A percentile compares a stretch with the other conserved stretches of the same genome.
phyloP scores from a whole-genome alignment of 2,113 vertebrate species.

The Myodes glareolus region DNA sequence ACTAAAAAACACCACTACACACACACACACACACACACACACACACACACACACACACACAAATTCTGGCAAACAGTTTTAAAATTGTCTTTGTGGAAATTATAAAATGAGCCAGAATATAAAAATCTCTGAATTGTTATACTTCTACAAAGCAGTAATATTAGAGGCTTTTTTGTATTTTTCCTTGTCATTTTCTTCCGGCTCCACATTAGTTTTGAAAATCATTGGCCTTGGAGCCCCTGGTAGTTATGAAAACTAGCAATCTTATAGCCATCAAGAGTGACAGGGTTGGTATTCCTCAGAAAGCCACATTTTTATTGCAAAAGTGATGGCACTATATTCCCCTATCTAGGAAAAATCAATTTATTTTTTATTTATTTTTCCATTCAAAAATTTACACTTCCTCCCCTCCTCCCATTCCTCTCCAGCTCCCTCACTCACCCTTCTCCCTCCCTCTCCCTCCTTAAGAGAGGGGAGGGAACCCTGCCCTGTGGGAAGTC shows the following conservation, averaged over 20 bases:
- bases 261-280: neutral
- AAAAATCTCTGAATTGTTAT: conserved; percentile 6
- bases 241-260: neutral
- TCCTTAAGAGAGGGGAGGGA: no score
- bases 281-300: neutral
- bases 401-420: no score
- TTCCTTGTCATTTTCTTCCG: neutral
- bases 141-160: neutral
- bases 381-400: no score
- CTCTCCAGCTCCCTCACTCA: no score
- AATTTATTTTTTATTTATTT: no score
- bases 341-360: no score
- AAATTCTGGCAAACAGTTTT: neutral
- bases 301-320: conserved; percentile 3
- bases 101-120: conserved; percentile 27
- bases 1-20: conserved; percentile 8
- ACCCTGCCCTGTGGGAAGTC: no score
- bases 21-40: neutral
- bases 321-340: neutral
- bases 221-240: neutral
- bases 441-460: no score
- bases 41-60: neutral
- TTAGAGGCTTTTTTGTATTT: conserved; percentile 24
- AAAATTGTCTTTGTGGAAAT: conserved; percentile 12
- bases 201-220: neutral